Conservation (phyloP, 2,888 invertebrate species). For the Lithodes maja region DNA sequence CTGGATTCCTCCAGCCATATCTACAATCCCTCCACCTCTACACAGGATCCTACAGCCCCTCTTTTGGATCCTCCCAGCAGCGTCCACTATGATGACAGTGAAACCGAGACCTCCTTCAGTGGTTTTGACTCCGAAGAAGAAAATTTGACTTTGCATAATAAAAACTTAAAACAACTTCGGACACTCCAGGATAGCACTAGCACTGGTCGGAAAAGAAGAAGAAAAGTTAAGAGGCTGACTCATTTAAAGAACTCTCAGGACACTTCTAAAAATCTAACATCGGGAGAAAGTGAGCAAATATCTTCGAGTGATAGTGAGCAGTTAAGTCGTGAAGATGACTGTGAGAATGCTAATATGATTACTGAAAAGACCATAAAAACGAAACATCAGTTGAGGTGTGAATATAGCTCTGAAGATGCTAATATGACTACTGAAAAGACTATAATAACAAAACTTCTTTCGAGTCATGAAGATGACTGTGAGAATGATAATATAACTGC, state of each 20-base stretch:
- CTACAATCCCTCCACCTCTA: no score
- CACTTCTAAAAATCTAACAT: neutral
- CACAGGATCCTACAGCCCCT: no score
- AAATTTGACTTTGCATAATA: neutral
- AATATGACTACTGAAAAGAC: neutral
- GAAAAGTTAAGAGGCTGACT: neutral
- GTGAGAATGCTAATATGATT: no score
- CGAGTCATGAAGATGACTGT: no score
- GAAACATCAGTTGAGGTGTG: no score
- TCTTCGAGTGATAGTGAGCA: no score
- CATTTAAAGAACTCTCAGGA: no score
- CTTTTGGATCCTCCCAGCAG: no score
- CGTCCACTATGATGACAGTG: neutral
- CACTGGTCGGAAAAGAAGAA: neutral
- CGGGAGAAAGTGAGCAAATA: neutral
- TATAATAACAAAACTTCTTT: neutral
- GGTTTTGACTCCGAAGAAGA: conserved; percentile 22
- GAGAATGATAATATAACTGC: neutral
- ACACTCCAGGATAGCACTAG: neutral
- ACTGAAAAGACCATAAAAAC: no score
- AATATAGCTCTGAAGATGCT: neutral
- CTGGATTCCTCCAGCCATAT: no score
- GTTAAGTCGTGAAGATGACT: no score
- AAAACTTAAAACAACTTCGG: neutral
- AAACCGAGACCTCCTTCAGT: conserved; percentile 11